Evolutionary conservation across 2,888 invertebrate species (phyloP), one percentile per base, ranked within the genome.

Genomic region (Chirona hameri): DNA sequence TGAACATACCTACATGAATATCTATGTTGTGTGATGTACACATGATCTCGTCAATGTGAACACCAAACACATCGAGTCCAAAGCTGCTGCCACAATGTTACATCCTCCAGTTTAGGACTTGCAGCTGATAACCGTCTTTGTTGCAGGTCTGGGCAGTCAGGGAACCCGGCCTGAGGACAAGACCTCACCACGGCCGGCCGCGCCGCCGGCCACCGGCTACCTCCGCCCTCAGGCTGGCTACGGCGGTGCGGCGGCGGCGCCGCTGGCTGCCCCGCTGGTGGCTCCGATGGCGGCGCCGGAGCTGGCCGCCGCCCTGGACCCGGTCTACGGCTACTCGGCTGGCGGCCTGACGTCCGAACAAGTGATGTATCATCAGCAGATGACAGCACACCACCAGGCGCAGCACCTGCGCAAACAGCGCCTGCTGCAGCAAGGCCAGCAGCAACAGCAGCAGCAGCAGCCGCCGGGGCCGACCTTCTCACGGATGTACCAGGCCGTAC

Each of bases 381-480:
- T 76, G 76, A 46, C 76, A 24, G 76, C 76, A 15, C 76, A 76
- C 46, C 76, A 76, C 24, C 76, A 76, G 76, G 76, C 76, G 39
- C 76, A 76, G 76, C 76, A 76, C 76, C 76, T 24, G 46, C 27
- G 76, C 14, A 76, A 76, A 39, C 76, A 76, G 76, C 76, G 76
- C 21, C 76, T 76, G 39, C 76, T 76, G 46, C 76, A 76, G 72
- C 72, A 72, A 9, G 72, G 72, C 18, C 72, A 72, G 72, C 72
- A 72, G 72, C 72, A 31, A 31, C 7, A 39, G 76, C 76, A 76
- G 27, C 39, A 39, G 1, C 76, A 76, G 76, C 76, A 76, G 46
- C 76, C 39, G 76, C 1, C 3, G 15, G 18, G 15, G 52, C 7
- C 52, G 15, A 12, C 15, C 52, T 1, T 21, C 46, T 21, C 76